Evolutionary conservation across 1,140 invertebrate genomes (phyloP).

Genomic region (Scaptomyza hsui): DNA sequence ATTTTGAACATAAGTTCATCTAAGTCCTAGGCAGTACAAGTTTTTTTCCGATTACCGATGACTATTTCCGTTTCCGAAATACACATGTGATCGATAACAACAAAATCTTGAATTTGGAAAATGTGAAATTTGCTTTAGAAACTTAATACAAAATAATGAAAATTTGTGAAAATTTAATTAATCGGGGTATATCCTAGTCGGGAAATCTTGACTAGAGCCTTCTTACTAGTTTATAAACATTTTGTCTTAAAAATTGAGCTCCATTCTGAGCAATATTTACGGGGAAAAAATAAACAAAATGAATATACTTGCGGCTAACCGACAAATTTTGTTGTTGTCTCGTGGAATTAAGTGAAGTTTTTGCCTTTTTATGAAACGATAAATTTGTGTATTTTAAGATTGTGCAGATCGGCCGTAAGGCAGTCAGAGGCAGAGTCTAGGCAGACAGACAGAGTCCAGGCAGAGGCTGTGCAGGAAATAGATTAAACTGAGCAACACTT

Average conservation of each 20-base stretch:
- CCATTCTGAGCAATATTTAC: constrained; percentile 37
- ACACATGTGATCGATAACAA: too few species aligned
- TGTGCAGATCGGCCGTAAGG: constrained; percentile 32
- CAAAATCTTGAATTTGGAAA: too few species aligned
- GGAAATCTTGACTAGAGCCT: too few species aligned
- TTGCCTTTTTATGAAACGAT: constrained; percentile 54
- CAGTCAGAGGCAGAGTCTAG: neutral
- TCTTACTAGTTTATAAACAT: constrained; percentile 13
- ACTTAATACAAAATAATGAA: too few species aligned
- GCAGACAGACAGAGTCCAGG: neutral
- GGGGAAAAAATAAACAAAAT: constrained; percentile 16
- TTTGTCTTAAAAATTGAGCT: constrained; percentile 26
- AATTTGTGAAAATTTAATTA: too few species aligned
- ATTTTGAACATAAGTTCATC: too few species aligned
- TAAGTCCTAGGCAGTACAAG: too few species aligned
- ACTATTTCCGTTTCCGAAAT: too few species aligned
- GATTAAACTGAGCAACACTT: constrained; percentile 75
- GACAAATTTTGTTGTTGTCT: constrained; percentile 48
- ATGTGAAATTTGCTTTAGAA: too few species aligned
- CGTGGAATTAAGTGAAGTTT: constrained; percentile 58
- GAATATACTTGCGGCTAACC: constrained; percentile 36
- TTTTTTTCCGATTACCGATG: too few species aligned
- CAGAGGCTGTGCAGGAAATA: constrained; percentile 57
- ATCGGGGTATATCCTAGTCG: too few species aligned
- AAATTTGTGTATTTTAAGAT: constrained; percentile 65